Base-by-base conservation (phyloP, 92 coral and sea anemone genomes). In the Porites divaricata region DNA sequence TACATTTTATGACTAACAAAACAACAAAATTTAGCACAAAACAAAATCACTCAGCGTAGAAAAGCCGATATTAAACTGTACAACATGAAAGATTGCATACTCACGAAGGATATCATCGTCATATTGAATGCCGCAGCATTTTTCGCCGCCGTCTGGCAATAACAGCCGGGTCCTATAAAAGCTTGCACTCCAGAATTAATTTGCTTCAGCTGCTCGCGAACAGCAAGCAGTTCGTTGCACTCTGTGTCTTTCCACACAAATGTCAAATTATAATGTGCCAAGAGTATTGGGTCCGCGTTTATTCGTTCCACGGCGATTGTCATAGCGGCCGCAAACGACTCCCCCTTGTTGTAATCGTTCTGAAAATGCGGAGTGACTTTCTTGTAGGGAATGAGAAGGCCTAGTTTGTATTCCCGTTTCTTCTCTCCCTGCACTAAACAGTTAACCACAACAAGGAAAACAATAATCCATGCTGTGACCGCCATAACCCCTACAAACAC, bases 91-190 rank as follows among this genome's bases (percentile, higher is more conserved):
- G 45, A 0, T n/a, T 21, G 61, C 25, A 57, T 91, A 94, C 98
- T 94, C 56, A 94, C 98, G 74, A 70, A 94, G 59, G 98, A 94
- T 49, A 94, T 80, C 63, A 94, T 92, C 1, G 98, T 63, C 63
- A 87, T 77, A 82, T 94, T 74, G 82, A 89, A 89, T 28, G 98
- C 95, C 6, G 95, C 98, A n/a, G 98, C 98, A 70, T 94, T 94
- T 25, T 92, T 83, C 1, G 98, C 98, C n/a, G 95, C 95, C 6
- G 95, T 92, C 50, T 92, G 89, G 24, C 98, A 94, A 63, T 70
- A 70, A 68, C 98, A 94, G 45, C 92, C 98, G 41, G 98, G 95
- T 9, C 98, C 98, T 63, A 94, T 94, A 76, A 94, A 92, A 6
- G 90, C 95, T 20, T 91, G 78, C 8, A 94, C 87, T 80, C 86